Evolutionary conservation across 1,140 invertebrate species (phyloP), one percentile per base, ranked within the genome.

Genomic region (Latrodectus geometricus): DNA sequence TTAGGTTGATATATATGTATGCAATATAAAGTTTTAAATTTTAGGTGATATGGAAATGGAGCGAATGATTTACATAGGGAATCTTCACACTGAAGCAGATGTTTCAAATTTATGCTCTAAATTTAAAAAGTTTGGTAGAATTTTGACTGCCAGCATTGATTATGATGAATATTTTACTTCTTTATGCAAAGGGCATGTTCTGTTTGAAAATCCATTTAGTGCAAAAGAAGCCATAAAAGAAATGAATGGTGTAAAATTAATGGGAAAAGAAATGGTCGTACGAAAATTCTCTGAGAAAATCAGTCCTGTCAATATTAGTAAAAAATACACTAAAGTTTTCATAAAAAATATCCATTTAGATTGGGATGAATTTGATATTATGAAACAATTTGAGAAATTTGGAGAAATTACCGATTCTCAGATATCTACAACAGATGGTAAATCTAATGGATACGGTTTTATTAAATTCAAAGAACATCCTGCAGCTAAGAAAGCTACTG

Each of bases 371-470:
- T 70, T 65, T 54, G 79, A 81, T 35, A 17, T 81, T 12, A 15
- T 54, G 7, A 52, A 54, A 23, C 20, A n/a, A 56, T 81, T 81
- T 72, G 8, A 54, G 14, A 17, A 12, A 11, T 81, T 56, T 72
- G 79, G 79, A 0, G 68, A 72, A n/a, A 56, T 81, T 70, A 49
- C 9, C 17, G 50, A 70, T 9, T 17, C 49, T 8, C 23, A 81
- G 17, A 56, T 81, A 8, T 72, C 50, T 54, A 17, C 15, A 4
- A 72, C 50, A 11, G 52, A 81, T 72, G 68, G 66, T 15, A 83
- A 83, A 74, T 83, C 80, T n/a, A 74, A 83, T 65, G 80, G 80
- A 35, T 83, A 61, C 65, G 80, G 80, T 14, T 83, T 74, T 65
- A 54, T 83, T 9, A 66, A 56, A 49, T 83, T 74, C 21, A 5